Conservation (phyloP, 2,113 vertebrate genomes). For the Leptosomus discolor region DNA sequence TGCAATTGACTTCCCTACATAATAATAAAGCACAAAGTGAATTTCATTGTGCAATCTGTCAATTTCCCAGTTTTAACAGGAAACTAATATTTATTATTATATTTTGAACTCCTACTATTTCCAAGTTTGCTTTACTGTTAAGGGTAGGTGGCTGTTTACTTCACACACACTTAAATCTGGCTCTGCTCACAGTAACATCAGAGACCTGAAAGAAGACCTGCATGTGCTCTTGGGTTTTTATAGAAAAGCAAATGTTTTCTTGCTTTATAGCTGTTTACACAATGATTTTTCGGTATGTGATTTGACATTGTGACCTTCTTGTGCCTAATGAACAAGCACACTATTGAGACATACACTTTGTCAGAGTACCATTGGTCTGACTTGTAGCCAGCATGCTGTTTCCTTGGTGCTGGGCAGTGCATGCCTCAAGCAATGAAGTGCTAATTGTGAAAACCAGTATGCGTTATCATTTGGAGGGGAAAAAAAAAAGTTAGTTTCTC, state of each 20-base stretch:
- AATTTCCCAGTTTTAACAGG: not conserved
- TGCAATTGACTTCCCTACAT: not conserved
- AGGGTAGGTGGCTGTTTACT: not conserved
- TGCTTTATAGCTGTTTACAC: not conserved
- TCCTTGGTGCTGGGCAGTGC: not conserved
- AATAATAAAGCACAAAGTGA: not conserved
- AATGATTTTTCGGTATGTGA: not conserved
- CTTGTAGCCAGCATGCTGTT: not conserved
- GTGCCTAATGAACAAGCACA: not conserved
- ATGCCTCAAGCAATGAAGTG: not conserved
- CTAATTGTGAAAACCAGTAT: not conserved
- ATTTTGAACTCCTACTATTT: not conserved
- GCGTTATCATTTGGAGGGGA: accelerated
- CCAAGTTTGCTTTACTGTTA: not conserved
- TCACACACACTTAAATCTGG: not conserved
- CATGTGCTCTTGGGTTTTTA: not conserved
- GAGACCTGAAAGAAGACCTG: not conserved
- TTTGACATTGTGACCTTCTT: not conserved
- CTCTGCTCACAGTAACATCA: not conserved
- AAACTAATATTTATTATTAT: not conserved
- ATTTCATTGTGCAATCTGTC: not conserved
- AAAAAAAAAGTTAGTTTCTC: not conserved
- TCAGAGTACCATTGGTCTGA: not conserved
- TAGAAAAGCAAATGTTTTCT: not conserved
- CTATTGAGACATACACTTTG: not conserved